Evolutionary conservation across 2,888 invertebrate genomes (phyloP).

Genomic region (Branchellion lobata): DNA sequence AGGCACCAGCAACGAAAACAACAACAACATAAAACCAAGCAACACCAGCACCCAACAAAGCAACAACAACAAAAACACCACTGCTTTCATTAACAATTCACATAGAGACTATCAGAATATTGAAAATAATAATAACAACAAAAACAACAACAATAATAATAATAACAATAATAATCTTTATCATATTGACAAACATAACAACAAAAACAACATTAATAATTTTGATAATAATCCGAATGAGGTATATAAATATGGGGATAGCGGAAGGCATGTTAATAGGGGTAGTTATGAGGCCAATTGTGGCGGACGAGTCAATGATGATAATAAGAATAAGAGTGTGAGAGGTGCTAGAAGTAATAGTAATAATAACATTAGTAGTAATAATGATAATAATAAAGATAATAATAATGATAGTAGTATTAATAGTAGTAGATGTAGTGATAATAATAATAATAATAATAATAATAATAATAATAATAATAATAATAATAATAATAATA

Average conservation of each 20-base stretch:
- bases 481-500: constrained; percentile 15
- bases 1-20: no score
- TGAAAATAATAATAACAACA: neutral
- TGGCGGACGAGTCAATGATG: neutral
- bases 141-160: neutral
- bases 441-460: constrained; percentile 20
- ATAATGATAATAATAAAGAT: neutral
- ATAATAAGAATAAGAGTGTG: no score
- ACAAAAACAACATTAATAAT: neutral
- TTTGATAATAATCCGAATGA: neutral
- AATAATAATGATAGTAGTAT: constrained; percentile 1
- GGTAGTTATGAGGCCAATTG: neutral
- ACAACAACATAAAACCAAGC: no score
- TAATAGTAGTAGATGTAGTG: neutral
- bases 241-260: neutral
- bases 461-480: constrained; percentile 15
- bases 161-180: neutral
- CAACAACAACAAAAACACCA: neutral
- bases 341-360: neutral
- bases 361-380: neutral
- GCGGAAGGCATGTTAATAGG: neutral
- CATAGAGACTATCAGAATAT: neutral
- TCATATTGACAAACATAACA: neutral
- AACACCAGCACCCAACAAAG: neutral
- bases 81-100: no score